Evolutionary conservation across 2,797 vertebrate species (phyloP).

Genomic region (Spinibarbus caldwelli): DNA sequence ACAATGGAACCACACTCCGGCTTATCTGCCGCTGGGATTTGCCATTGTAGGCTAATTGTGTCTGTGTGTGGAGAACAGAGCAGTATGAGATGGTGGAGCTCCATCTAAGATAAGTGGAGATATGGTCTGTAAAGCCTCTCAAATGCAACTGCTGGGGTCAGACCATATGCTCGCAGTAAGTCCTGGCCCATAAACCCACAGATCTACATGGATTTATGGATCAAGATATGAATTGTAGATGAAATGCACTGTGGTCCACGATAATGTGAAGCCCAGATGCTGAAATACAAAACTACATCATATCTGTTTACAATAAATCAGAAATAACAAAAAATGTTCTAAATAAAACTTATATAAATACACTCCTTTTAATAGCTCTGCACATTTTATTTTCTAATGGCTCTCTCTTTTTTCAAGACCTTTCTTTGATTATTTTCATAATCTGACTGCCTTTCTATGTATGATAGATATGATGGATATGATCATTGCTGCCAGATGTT

Average conservation of each 20-base stretch:
- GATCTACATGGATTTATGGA: constrained; percentile 13
- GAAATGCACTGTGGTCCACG: not conserved
- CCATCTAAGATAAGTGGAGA: constrained; percentile 12
- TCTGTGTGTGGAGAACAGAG: constrained; percentile 30
- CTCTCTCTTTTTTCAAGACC: not conserved
- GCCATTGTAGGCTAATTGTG: constrained; percentile 44
- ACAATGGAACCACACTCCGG: constrained; percentile 44
- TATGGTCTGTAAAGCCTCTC: constrained; percentile 35
- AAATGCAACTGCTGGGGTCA: constrained; percentile 34
- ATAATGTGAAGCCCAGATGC: constrained; percentile 3
- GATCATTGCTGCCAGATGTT: constrained; percentile 22
- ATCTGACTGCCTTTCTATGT: constrained; percentile 2
- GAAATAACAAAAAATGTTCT: not conserved
- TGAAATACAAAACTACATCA: not conserved
- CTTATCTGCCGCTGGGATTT: constrained; percentile 46
- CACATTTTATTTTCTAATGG: not conserved
- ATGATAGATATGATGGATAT: not conserved
- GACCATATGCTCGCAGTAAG: constrained; percentile 31
- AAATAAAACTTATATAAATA: not conserved
- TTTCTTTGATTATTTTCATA: not conserved
- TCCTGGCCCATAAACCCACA: constrained; percentile 28
- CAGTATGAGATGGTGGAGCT: constrained; percentile 20
- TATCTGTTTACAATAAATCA: not conserved
- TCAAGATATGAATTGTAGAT: constrained; percentile 2
- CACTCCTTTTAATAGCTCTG: not conserved